Base-by-base conservation (phyloP, 2,797 vertebrate genomes). In the Holocentrus rufus region DNA sequence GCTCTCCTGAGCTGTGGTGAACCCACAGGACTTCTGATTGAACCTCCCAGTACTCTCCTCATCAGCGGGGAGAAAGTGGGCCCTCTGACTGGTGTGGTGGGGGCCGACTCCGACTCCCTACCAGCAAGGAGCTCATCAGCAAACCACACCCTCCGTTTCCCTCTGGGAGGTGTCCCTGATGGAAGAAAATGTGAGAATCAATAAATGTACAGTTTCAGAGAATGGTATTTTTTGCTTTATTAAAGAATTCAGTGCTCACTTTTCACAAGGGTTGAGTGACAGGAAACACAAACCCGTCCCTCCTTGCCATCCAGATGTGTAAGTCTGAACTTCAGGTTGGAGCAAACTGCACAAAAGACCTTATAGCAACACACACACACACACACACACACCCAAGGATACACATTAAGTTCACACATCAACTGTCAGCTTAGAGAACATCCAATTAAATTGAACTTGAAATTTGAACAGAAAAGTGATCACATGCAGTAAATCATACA, bases 131-230 rank as follows among this genome's bases (percentile, higher is more conserved):
- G 95, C 30, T 96, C 96, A 88, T 99, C 98, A 57, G 97, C 97
- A 92, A 99, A 99, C 98, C 97, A 99, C 91, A 99, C 98, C 90
- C 96, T 95, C 84, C 97, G 95, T 84, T 95, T 97, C 55, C 96
- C 96, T 86, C 95, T 94, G 25, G 96, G 96, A 73, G 97, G 95
- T 2, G 90, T 93, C 65, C 88, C 94, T 95, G 74, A 54, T 18
- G 9, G 20, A 68, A 52, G 6, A 50, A 34, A 10, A 61, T 1
- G 31, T 17, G 3, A 65, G 9, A 63, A 23, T 62, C 23, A 52
- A 5, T 61, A 2, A 34, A 20, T 13, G 56, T 14, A 13, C 3
- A 23, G 10, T 42, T 50, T n/a, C n/a, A n/a, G 22, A 23, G 14
- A 62, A 25, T 5, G 22, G n/a, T 50, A 1, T 46, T 30, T 64